Conservation (phyloP, 2,797 vertebrate species). For the Erpetoichthys calabaricus region DNA sequence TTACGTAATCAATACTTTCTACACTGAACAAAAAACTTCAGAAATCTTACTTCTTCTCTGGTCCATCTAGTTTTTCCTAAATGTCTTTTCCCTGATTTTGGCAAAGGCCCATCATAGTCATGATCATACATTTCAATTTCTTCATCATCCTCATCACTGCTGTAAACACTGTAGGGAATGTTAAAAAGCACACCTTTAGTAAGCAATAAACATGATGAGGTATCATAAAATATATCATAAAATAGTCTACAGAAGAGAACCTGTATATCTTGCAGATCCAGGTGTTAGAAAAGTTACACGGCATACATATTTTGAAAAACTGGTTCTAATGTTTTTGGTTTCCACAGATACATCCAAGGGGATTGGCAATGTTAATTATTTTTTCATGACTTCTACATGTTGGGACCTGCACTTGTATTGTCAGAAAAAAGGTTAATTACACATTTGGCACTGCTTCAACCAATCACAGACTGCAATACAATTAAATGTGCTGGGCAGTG, state of each 20-base stretch:
- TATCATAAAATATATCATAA: constrained; percentile 26
- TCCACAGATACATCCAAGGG: constrained; percentile 85
- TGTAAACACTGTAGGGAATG: constrained; percentile 71
- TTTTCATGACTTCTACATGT: constrained; percentile 66
- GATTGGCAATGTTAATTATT: constrained; percentile 67
- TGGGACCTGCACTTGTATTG: constrained; percentile 76
- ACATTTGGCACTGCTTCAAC: constrained; percentile 58
- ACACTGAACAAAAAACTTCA: constrained; percentile 19
- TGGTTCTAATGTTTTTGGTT: constrained; percentile 95
- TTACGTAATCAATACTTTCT: constrained; percentile 15
- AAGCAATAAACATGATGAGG: not conserved
- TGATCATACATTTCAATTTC: constrained; percentile 93
- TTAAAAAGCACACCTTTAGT: constrained; percentile 2
- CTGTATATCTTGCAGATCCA: constrained; percentile 77
- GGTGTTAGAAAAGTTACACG: constrained; percentile 33
- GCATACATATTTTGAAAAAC: constrained; percentile 57
- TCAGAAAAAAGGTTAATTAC: constrained; percentile 62
- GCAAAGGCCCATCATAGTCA: constrained; percentile 82
- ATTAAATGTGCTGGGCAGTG: constrained; percentile 45
- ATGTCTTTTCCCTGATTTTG: constrained; percentile 84
- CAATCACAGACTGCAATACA: constrained; percentile 52
- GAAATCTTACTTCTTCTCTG: constrained; percentile 76
- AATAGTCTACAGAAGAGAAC: constrained; percentile 49
- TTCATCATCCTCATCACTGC: constrained; percentile 94
- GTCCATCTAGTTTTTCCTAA: constrained; percentile 97